Conservation (phyloP, 2,888 invertebrate genomes). For the Biston stratarius region DNA sequence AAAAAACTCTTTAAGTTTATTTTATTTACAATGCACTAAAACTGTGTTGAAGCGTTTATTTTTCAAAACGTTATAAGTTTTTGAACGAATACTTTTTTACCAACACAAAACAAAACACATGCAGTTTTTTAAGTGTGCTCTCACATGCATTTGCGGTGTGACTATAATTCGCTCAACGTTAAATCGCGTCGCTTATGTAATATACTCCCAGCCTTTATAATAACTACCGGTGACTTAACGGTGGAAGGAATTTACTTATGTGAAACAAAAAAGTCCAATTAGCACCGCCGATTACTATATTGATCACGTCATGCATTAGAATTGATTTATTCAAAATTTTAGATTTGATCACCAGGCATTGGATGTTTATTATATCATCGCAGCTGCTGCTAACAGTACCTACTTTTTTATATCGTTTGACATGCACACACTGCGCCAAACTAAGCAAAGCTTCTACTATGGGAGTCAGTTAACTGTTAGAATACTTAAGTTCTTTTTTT, state of each 20-base stretch:
- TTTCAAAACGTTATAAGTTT: no score
- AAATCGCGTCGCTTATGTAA: conserved; percentile 4
- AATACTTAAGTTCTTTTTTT: no score
- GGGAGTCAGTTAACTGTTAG: no score
- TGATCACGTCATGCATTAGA: conserved; percentile 20
- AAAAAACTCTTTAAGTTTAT: no score
- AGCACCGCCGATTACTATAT: conserved; percentile 15
- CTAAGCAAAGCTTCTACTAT: no score
- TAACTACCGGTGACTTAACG: conserved; percentile 33
- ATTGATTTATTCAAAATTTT: conserved; percentile 12
- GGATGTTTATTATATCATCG: background rate
- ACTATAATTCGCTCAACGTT: background rate
- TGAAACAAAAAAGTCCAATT: conserved; percentile 23
- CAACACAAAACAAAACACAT: no score
- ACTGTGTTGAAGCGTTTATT: no score
- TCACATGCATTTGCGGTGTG: background rate
- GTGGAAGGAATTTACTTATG: conserved; percentile 32
- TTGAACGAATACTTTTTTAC: no score
- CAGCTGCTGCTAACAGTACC: background rate
- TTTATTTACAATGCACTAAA: no score
- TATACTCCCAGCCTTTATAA: background rate
- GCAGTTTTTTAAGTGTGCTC: no score
- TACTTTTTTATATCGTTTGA: background rate
- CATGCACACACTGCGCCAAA: no score
- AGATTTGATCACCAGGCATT: conserved; percentile 20